A percentile compares a stretch with the other conserved stretches of the same genome.
phyloP scores from a whole-genome alignment of 1,140 invertebrate species.

The Saccostrea cuccullata region DNA sequence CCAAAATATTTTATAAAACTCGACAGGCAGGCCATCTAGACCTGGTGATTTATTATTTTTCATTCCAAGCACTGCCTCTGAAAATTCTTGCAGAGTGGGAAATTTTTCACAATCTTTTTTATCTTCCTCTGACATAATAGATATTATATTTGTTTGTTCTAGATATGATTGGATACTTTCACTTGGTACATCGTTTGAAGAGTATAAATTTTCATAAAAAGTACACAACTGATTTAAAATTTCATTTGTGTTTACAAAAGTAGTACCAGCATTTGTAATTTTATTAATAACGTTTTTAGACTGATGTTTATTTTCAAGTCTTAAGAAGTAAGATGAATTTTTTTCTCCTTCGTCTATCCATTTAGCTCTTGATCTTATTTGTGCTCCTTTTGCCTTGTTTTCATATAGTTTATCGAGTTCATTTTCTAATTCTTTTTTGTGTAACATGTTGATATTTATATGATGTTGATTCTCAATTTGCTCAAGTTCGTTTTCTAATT shows the following conservation, averaged over 20 bases:
- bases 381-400: too few relatives aligned
- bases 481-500: too few relatives aligned
- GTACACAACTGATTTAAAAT: not conserved
- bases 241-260: not conserved
- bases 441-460: not conserved
- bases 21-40: too few relatives aligned
- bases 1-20: too few relatives aligned
- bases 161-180: not conserved
- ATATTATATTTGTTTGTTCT: not conserved
- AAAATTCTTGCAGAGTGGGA: too few relatives aligned
- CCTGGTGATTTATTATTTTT: too few relatives aligned
- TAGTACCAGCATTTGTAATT: too few relatives aligned
- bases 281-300: too few relatives aligned
- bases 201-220: not conserved
- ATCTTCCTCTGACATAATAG: not conserved
- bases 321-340: too few relatives aligned
- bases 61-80: too few relatives aligned
- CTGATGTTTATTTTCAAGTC: not conserved
- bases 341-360: not conserved
- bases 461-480: not conserved
- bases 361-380: too few relatives aligned
- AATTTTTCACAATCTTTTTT: not conserved
- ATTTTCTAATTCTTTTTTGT: not conserved
- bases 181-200: not conserved
- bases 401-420: too few relatives aligned